phyloP scores from a whole-genome alignment of 2,888 invertebrate genomes.

The Acanthopleura granulata region DNA sequence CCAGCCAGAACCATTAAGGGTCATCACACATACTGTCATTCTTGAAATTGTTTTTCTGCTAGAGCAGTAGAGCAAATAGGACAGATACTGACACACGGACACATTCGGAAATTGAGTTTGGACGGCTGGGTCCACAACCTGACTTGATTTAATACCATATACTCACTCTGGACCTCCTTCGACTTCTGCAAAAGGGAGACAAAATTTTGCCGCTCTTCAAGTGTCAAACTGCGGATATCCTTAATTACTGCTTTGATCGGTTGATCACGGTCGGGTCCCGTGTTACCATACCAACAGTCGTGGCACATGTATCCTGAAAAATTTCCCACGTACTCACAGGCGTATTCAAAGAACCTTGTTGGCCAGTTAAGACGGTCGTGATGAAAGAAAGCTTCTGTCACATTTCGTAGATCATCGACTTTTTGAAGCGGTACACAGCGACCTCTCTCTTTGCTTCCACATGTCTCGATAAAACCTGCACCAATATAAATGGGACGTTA shows the following conservation, averaged over 20 bases:
- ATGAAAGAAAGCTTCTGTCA: too few relatives aligned
- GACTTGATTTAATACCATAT: background rate
- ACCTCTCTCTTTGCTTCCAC: too few relatives aligned
- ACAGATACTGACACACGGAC: background rate
- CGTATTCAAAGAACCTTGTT: background rate
- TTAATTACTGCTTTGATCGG: background rate
- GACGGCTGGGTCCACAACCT: background rate
- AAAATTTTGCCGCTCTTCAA: background rate
- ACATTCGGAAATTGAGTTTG: background rate
- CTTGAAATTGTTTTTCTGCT: background rate
- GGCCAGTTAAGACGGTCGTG: conserved; percentile 19
- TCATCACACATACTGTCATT: background rate
- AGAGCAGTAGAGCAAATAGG: background rate
- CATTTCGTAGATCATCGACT: too few relatives aligned
- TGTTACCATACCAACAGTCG: background rate
- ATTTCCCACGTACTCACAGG: conserved; percentile 6
- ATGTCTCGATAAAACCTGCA: too few relatives aligned
- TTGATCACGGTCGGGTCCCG: background rate
- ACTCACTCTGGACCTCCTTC: background rate
- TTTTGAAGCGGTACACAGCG: too few relatives aligned
- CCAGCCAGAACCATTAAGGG: background rate
- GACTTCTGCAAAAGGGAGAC: background rate
- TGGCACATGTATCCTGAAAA: conserved; percentile 5
- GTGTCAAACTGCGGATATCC: background rate
- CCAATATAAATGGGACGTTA: too few relatives aligned